Evolutionary conservation across 2,113 vertebrate genomes (phyloP).

Genomic region (Calonectris borealis): DNA sequence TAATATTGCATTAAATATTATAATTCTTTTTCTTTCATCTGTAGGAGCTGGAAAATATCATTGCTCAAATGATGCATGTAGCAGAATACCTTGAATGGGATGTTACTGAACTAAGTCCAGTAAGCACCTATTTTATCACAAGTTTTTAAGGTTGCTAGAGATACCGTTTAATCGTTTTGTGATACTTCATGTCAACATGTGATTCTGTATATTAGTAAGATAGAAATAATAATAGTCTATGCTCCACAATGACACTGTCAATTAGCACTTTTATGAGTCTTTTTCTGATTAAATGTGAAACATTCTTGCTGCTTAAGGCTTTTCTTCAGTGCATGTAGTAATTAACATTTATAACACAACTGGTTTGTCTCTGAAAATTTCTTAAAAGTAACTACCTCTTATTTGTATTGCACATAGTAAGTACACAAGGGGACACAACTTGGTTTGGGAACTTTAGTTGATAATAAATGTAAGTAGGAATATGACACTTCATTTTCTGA

Average conservation of each 20-base stretch:
- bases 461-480: neutral
- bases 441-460: neutral
- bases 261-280: neutral
- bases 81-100: constrained; percentile 88
- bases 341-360: neutral
- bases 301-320: neutral
- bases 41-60: constrained; percentile 85
- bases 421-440: neutral
- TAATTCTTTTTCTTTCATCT: neutral
- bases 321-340: neutral
- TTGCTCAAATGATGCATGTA: constrained; percentile 87
- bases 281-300: neutral
- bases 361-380: neutral
- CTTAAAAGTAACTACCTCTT: neutral
- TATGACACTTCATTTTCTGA: neutral
- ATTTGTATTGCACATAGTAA: neutral
- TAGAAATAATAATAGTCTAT: neutral
- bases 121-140: constrained; percentile 68
- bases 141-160: neutral
- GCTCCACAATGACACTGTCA: neutral
- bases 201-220: neutral
- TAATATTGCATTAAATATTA: neutral
- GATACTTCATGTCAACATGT: neutral
- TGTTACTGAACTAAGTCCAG: constrained; percentile 89
- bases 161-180: neutral